Base-by-base conservation (phyloP, 64 coral and sea anemone species). In the Montipora foliosa region DNA sequence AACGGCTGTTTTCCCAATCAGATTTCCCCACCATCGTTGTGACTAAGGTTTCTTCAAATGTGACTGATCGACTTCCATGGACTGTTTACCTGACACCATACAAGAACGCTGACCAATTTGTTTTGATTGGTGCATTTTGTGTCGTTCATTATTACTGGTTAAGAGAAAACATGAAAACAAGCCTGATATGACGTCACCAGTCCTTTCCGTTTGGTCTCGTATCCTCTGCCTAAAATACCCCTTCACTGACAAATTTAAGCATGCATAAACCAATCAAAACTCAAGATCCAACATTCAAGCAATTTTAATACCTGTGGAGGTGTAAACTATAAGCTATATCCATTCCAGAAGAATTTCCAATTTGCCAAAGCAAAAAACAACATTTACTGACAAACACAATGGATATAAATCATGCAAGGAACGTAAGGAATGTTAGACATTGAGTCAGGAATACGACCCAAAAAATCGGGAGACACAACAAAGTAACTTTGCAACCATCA, bases 81-180 rank as follows among this genome's bases (percentile, higher is more conserved):
- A 60, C 24, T 58, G 21, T 61, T 49, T 83, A 16, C 16, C 44
- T 70, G 82, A 46, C 62, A 70, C 82, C 45, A 86, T 13, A 71
- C 71, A 45, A 71, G 44, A 15, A 68, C 60, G 66, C 82, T 19
- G 71, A 68, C 64, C 62, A 86, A 86, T 86, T 86, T 47, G 61
- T 86, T 86, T 86, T 66, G n/a, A 82, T 82, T 82, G 80, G 80
- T 64, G 11, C 58, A 44, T 82, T 66, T 71, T 72, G 64, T 29
- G 82, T 45, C 9, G 46, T 17, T 68, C 62, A 49, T 71, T 86
- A n/a, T 86, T 50, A 86, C 44, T 70, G 82, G 82, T 19, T 72
- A 15, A 47, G 29, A 67, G n/a, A 8, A 50, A 84, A 68, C 37
- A 81, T 67, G 59, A 67, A 84, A 84, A 67, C 37, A 47, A 47